Evolutionary conservation across 2,888 invertebrate genomes (phyloP).

Genomic region (Spisula solida): DNA sequence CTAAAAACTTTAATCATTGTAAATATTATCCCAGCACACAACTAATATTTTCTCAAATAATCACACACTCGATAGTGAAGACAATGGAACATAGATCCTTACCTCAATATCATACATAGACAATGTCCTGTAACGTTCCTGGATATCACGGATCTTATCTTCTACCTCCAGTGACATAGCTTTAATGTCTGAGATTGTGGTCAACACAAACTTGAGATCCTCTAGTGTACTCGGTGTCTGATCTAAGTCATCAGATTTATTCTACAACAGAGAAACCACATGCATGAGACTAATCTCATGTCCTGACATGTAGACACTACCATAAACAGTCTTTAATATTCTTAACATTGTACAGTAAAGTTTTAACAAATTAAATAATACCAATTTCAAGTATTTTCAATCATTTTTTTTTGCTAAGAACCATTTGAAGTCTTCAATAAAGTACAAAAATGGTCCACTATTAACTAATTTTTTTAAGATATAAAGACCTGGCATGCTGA

Average conservation of each 20-base stretch:
- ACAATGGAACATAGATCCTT: constrained; percentile 62
- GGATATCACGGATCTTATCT: constrained; percentile 91
- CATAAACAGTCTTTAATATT: no score
- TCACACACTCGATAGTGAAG: neutral
- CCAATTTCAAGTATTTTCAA: no score
- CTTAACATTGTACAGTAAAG: no score
- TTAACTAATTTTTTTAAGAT: no score
- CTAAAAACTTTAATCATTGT: neutral
- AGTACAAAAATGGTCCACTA: no score
- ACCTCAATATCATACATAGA: constrained; percentile 92
- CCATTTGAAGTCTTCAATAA: no score
- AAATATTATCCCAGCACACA: neutral
- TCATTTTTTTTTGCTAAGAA: no score
- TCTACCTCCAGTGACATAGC: constrained; percentile 93
- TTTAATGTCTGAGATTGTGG: constrained; percentile 93
- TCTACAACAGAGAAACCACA: constrained; percentile 82
- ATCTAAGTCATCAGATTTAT: constrained; percentile 91
- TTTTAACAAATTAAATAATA: no score
- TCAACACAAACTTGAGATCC: constrained; percentile 95
- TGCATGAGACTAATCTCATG: no score
- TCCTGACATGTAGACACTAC: no score
- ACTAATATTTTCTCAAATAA: neutral
- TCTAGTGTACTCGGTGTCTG: constrained; percentile 93
- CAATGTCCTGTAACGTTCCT: constrained; percentile 93
- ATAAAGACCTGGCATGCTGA: no score